These are phyloP conservation scores for Lepeophtheirus salmonis DNA, from an alignment of 1,140 invertebrate species.

Conservation along the genomic window DNA sequence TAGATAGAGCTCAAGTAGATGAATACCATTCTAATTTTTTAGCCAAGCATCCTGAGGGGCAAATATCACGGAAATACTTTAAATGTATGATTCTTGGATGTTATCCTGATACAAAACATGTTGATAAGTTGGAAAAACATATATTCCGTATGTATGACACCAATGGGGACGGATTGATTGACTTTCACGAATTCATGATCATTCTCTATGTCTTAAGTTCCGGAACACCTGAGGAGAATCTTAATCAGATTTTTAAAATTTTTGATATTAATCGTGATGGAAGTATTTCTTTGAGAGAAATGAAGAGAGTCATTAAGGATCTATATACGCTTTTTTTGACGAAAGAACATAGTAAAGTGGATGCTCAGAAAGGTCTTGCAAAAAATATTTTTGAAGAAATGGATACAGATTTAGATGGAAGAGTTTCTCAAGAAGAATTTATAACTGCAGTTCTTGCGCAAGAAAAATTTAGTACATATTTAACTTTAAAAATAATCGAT, in stretches of 20 bases:
- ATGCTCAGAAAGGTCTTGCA: neutral
- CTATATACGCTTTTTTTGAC: slow-evolving; percentile 4
- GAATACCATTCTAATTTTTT: slow-evolving; percentile 8
- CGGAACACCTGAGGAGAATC: slow-evolving; percentile 12
- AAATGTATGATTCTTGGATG: slow-evolving; percentile 6
- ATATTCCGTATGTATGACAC: slow-evolving; percentile 17
- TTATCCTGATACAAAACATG: slow-evolving; percentile 5
- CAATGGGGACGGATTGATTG: slow-evolving; percentile 9
- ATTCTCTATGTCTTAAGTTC: slow-evolving; percentile 9
- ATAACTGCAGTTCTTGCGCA: neutral
- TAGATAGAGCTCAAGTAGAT: neutral
- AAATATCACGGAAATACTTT: slow-evolving; percentile 11
- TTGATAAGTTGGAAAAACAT: slow-evolving; percentile 15
- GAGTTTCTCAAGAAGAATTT: slow-evolving; percentile 10
- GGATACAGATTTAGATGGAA: slow-evolving; percentile 11
- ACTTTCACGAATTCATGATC: slow-evolving; percentile 17
- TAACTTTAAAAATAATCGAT: neutral
- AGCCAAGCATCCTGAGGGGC: slow-evolving; percentile 11
- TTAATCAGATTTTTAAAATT: slow-evolving; percentile 10
- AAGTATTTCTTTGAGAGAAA: neutral
- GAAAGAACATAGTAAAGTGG: neutral
- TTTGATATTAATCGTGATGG: slow-evolving; percentile 17
- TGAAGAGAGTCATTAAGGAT: slow-evolving; percentile 13
- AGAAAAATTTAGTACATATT: neutral
- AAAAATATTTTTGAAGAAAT: slow-evolving; percentile 5